phyloP scores from a whole-genome alignment of 1,140 invertebrate genomes.

The Eciton burchellii region DNA sequence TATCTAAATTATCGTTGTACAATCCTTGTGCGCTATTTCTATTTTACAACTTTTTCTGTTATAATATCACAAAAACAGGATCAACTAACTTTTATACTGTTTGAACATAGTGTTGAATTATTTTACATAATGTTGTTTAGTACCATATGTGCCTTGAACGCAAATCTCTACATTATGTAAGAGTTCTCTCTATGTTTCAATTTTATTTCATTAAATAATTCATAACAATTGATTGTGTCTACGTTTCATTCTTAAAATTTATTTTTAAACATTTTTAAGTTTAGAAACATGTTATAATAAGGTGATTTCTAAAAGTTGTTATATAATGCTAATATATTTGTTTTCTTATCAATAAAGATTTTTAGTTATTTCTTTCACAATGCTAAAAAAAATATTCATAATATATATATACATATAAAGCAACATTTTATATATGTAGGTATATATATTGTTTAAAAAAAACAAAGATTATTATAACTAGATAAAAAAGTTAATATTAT shows the following conservation, averaged over 20 bases:
- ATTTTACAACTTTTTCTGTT: conserved; percentile 38
- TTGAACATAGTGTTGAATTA: conserved; percentile 56
- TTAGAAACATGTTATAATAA: too few relatives aligned
- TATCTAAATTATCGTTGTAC: background rate
- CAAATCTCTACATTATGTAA: conserved; percentile 56
- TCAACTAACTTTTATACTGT: conserved; percentile 67
- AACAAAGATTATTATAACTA: background rate
- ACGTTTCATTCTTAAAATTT: background rate
- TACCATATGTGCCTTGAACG: conserved; percentile 72
- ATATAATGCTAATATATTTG: conserved; percentile 31
- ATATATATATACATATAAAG: background rate
- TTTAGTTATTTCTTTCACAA: background rate
- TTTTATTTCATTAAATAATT: background rate
- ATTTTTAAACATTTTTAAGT: too few relatives aligned
- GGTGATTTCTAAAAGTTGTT: conserved; percentile 2
- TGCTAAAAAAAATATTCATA: background rate
- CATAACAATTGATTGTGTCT: conserved; percentile 25
- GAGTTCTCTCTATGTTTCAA: conserved; percentile 39
- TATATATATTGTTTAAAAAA: conserved; percentile 3
- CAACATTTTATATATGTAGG: conserved; percentile 21
- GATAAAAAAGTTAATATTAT: background rate
- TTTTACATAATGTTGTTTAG: conserved; percentile 64
- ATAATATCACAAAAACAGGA: conserved; percentile 47
- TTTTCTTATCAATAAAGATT: conserved; percentile 25
- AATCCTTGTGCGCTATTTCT: conserved; percentile 10